Evolutionary conservation across 2,888 invertebrate species (phyloP), one percentile per base, ranked within the genome.

Genomic region (Drosophila picticornis): DNA sequence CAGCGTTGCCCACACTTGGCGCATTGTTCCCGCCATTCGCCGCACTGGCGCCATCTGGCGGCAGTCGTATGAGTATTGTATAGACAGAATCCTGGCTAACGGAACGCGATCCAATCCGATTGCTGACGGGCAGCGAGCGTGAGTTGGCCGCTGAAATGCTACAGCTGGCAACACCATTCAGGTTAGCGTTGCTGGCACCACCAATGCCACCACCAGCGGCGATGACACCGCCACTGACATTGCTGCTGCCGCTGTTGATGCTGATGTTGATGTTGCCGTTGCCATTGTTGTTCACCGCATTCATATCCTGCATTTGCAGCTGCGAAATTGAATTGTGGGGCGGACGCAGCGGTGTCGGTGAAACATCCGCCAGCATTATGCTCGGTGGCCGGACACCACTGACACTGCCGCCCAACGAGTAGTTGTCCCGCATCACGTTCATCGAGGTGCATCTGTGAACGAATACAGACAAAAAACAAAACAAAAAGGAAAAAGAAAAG

Each of bases 11-110:
- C n/a, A 34, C 56, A n/a, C 34, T 53, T 51, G n/a, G 46, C 59
- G 10, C 81, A 22, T 2, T 81, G 9, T 73, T 62, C n/a, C 82
- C 83, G 57, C 90, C 84, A 58, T 81, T 90, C 0, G 72, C 81
- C 7, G 94, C 94, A 59, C 77, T 90, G 11, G 90, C 92, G 31
- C 93, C 92, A 71, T 95, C 95, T 66, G 95, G 95, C 25, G 98
- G 97, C 83, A 99, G 94, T 88, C 97, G 95, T 89, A 99, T 99
- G 77, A 99, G 94, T 91, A 99, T 98, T 69, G 98, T 98, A 94
- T 98, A 99, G 51, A 98, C 97, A 43, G 96, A 96, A 89, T 96
- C 96, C 81, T 95, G 96, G 60, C 96, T 96, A 13, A 95, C 95
- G 22, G 95, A 95, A 75, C 95, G 94, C 53, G 95, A 94, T 77